Evolutionary conservation across 2,888 invertebrate genomes (phyloP).

Genomic region (Hemaris fuciformis): DNA sequence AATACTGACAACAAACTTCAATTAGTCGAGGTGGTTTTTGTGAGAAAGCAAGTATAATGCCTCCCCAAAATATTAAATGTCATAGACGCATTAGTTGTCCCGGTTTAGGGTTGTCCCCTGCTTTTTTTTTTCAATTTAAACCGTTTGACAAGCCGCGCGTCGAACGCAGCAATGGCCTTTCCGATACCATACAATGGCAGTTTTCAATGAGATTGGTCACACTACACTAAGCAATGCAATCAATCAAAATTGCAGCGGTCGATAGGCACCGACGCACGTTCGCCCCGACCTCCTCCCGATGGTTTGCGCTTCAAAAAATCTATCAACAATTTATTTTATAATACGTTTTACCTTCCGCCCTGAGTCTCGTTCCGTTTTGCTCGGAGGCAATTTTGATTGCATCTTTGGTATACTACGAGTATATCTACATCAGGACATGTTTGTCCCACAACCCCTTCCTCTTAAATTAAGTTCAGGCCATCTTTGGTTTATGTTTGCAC

Average conservation of each 20-base stretch:
- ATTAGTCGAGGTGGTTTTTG: constrained; percentile 34
- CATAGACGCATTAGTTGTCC: constrained; percentile 58
- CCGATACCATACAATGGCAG: constrained; percentile 69
- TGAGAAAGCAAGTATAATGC: constrained; percentile 25
- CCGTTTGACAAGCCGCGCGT: constrained; percentile 76
- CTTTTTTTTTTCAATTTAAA: constrained; percentile 76
- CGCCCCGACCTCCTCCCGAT: constrained; percentile 49
- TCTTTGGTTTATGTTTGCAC: too few species aligned
- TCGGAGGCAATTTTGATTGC: background rate
- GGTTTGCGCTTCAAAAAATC: constrained; percentile 38
- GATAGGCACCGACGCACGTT: constrained; percentile 64
- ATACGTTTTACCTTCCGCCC: constrained; percentile 18
- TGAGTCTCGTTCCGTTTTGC: background rate
- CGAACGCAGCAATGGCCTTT: constrained; percentile 73
- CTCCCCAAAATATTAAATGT: constrained; percentile 73
- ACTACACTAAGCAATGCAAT: constrained; percentile 81
- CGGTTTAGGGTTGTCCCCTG: constrained; percentile 74
- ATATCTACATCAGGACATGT: too few species aligned
- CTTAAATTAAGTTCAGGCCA: too few species aligned
- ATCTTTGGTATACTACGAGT: background rate
- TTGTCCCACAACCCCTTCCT: too few species aligned
- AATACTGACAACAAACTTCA: constrained; percentile 12
- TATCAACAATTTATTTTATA: constrained; percentile 23
- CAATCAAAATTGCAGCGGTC: constrained; percentile 80
- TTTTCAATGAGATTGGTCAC: constrained; percentile 82